A percentile compares a stretch with the other conserved stretches of the same genome.
phyloP scores from a whole-genome alignment of 1,140 invertebrate genomes.

The Leptoteleia sp. region DNA sequence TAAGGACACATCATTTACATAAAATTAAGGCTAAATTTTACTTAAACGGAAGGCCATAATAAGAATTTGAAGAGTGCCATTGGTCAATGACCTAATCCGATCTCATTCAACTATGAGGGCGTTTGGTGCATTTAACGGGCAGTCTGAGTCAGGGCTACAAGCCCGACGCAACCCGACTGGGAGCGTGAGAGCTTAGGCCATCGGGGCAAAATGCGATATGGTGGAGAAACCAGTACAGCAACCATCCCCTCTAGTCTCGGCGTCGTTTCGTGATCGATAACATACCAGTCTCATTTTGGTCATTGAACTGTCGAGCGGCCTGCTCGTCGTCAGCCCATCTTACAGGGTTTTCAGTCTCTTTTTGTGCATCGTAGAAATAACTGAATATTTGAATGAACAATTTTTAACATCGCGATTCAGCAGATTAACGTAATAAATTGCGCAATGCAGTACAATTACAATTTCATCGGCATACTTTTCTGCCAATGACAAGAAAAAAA shows the following conservation, averaged over 20 bases:
- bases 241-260: conserved; percentile 60
- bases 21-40: too few species aligned
- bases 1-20: too few species aligned
- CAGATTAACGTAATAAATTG: too few species aligned
- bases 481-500: too few species aligned
- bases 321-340: conserved; percentile 35
- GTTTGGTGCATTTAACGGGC: conserved; percentile 25
- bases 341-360: conserved; percentile 35
- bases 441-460: too few species aligned
- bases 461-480: too few species aligned
- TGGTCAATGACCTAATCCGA: conserved; percentile 41
- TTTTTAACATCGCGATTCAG: conserved; percentile 16
- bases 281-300: conserved; percentile 72
- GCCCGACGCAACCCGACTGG: conserved; percentile 3
- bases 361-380: conserved; percentile 46
- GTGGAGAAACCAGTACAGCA: conserved; percentile 61
- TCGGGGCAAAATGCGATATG: conserved; percentile 55
- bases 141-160: conserved; percentile 7
- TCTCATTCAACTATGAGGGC: conserved; percentile 18
- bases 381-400: conserved; percentile 51
- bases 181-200: conserved; percentile 52
- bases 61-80: conserved; percentile 1
- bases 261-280: conserved; percentile 71
- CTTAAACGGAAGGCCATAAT: conserved; percentile 28
- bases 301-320: conserved; percentile 69